Base-by-base conservation (phyloP, 2,113 vertebrate species). In the Poeciliopsis retropinna region DNA sequence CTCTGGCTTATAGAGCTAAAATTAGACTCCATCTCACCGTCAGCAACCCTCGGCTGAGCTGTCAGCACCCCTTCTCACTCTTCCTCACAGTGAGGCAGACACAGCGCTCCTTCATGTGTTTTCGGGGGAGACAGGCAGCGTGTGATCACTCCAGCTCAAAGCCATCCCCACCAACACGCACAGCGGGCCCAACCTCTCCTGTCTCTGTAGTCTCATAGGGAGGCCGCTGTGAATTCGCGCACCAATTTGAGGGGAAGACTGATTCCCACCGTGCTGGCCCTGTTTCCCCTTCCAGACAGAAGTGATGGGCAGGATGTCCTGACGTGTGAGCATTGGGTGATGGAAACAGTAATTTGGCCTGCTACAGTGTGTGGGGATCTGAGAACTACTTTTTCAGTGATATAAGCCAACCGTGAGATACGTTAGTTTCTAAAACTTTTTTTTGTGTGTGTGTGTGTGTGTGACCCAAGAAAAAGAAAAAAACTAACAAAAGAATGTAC, bases 31-130 rank as follows among this genome's bases (percentile, higher is more conserved):
- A 72, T 87, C 80, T 86, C 81, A 80, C 72, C 60, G 9, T 68
- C 86, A 86, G 83, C 85, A 81, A 79, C 87, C 87, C 81, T 82
- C 67, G 64, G 74, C 80, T 70, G 87, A 91, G 85, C 91, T 92
- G 89, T 92, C 91, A 91, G 91, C 72, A 22, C 83, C 82, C 81
- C 82, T 89, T 89, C 81, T 90, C 85, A 81, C 81, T 90, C 85
- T 73, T 85, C 79, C 27, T 89, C 84, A 75, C 66, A 85, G 73
- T 30, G 67, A 85, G 76, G 72, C 86, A 87, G 87, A 88, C 88
- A 81, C 76, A 82, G 82, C 72, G 32, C 64, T 88, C 78, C 85
- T 87, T 87, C 85, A 81, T 88, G 79, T 83, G 86, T 82, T 89
- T 90, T 85, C 32, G 67, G 64, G 82, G 85, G 81, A 91, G 81